Evolutionary conservation across 2,113 vertebrate genomes (phyloP), one percentile per base, ranked within the genome.

Genomic region (Aix galericulata): DNA sequence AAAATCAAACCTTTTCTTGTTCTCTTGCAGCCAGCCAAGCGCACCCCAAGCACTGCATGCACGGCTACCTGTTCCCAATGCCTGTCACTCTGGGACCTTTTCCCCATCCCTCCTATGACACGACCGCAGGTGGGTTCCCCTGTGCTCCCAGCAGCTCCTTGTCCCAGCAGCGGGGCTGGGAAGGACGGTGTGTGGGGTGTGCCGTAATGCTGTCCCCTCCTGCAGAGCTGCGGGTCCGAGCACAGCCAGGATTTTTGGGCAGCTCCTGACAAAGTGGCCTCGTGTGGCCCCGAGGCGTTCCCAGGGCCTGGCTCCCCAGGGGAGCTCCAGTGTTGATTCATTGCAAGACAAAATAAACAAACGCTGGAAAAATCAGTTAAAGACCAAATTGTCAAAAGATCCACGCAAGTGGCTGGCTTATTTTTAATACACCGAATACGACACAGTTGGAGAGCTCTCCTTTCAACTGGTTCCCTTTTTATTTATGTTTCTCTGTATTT

Each of bases 51-150:
- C 80, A 97, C 82, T 99, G 98, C 92, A 96, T 98, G 94, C 98
- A 98, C 17, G 99, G 98, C 59, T 99, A 99, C 96, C 98, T 99
- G 60, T 99, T 99, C 89, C 98, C 98, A 16, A 96, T 99, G 96
- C 98, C 98, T 22, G 98, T 98, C 23, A 96, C 98, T 16, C 77
- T 98, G 0, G 98, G 98, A 92, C 98, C 97, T 56, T 98, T 98
- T 53, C 98, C 98, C 67, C 98, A 99, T n/a, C 98, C 98, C 34
- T 98, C 94, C 62, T 99, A 99, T 34, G 98, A 99, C 82, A 89
- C 97, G 5, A 98, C 98, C 2, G 98, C 98, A 98, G 98, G 98
- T 99, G 97, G 75, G 96, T 91, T 86, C 34, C 27, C 31, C 38
- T 62, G 40, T 31, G 18, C 40, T 77, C 14, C n/a, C 71, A 60